Base-by-base conservation (phyloP, 2,888 invertebrate species). In the Phortica magna region DNA sequence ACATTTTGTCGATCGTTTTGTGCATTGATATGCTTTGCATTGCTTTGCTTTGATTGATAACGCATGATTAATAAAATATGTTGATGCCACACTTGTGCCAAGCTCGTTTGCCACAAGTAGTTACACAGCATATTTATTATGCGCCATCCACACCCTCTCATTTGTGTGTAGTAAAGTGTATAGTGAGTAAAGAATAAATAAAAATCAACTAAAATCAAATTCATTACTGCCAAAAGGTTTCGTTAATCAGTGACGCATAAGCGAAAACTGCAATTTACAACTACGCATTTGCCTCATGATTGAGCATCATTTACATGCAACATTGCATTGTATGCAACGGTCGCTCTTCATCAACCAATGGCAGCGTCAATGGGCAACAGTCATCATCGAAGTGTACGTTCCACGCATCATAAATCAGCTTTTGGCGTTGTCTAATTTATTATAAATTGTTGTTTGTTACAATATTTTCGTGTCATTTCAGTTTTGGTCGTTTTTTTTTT, bases 41-140 rank as follows among this genome's bases (percentile, higher is more conserved):
- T 87, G 81, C 70, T 81, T 71, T n/a, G n/a, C n/a, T 83, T 83
- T 89, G 88, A 88, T 88, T 88, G 89, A 88, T 88, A 84, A 85
- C 84, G 84, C 81, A 79, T 84, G 86, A 88, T 88, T 89, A 88
- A 89, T 89, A 88, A 88, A 88, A 89, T 88, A 89, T 87, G 57
- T 72, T 57, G n/a, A 39, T 39, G 72, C 72, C 72, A 57, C 57
- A 72, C 57, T 57, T 53, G 31, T n/a, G 19, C 72, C 14, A n/a
- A 31, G 31, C 39, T 12, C 19, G 42, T 59, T 22, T 68, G 73
- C 80, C 76, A 78, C 74, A 77, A 80, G 31, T 31, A 31, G 31
- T 31, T 31, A 31, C 31, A 31, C 31, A 31, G 31, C 31, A 31
- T 31, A 31, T 31, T 31, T 31, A 31, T 31, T 31, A 31, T 31